Evolutionary conservation across 2,113 vertebrate genomes (phyloP), one percentile per base, ranked within the genome.

Genomic region (Nothocercus julius): DNA sequence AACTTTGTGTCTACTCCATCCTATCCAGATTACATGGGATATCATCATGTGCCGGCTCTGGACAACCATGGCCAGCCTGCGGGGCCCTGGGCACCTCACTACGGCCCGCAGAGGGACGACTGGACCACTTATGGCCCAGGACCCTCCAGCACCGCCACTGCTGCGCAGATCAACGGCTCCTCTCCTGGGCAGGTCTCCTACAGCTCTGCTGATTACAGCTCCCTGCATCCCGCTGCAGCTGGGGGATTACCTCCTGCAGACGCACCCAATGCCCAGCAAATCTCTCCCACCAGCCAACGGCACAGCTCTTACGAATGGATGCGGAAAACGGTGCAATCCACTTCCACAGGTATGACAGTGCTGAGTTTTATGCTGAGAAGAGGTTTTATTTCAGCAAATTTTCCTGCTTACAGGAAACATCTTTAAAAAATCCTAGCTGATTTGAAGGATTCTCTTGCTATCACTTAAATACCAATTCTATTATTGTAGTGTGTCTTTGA

Each of bases 231-330:
- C 42, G 96, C 97, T 2, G 97, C 95, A 61, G 86, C 98, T 19
- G 97, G 98, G 66, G 97, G 97, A 58, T 92, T 98, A 87, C 98
- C 98, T 66, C 98, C 98, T 30, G 97, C 96, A 67, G 98, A 98
- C 40, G 98, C 98, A 93, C 96, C 98, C 88, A 97, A 89, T 58
- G 89, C 97, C 34, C 97, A 96, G 69, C 98, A 98, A 70, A 94
- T 98, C 77, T 98, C 98, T 53, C 98, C 98, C 15, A 98, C 97
- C 58, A 98, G 97, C 89, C 98, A 98, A 94, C 96, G 98, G 85
- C 98, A 98, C 96, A 98, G 98, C 97, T 98, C 98, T 38, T 99
- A 98, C 42, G 98, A 99, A 92, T 99, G 99, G 99, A 99, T 99
- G 98, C 98, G 98, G 83, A 99, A 99, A 98, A 99, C 98, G 0